Base-by-base conservation (phyloP, 2,797 vertebrate species). In the Lacerta agilis region DNA sequence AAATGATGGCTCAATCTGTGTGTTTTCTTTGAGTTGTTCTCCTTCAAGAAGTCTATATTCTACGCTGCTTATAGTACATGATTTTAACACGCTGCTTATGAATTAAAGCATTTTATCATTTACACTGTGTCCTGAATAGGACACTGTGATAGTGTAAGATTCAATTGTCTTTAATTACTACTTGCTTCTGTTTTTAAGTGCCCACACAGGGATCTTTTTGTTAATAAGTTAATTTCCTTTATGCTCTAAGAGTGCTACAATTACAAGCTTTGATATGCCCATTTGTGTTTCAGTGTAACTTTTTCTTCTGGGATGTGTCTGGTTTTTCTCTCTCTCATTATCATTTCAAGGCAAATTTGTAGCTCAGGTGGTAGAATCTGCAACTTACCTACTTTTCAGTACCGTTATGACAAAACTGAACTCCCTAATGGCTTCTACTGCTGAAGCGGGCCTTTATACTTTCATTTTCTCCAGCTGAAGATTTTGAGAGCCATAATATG, bases 261-360 rank as follows among this genome's bases (percentile, higher is more conserved):
- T 8, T 25, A 11, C 0, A 9, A 84, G 80, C 20, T 93, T 75
- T n/a, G 43, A 72, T 83, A n/a, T 33, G 69, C 82, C 82, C 18
- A 66, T 36, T 86, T 7, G n/a, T 49, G 29, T 23, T 23, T 69
- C 93, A 36, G 8, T 13, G 0, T 88, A 81, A 43, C 64, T 86
- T 38, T 87, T 64, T 33, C 36, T n/a, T 41, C 41, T 83, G 8
- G 67, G 61, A 4, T 64, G 0, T 29, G 61, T 93, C 27, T 76
- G 79, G 13, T 23, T 8, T 72, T 77, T 91, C 90, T 61, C 8
- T 55, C 49, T 49, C 64, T 10, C 2, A 15, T 69, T 79, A 3
- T 73, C 84, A 85, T 92, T 71, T 72, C 17, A 92, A 87, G 90
- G 58, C 18, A 94, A 94, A 92, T 80, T 61, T 45, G 13, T 85